phyloP scores from a whole-genome alignment of 2,888 invertebrate genomes.

The Drosophila neotestacea region DNA sequence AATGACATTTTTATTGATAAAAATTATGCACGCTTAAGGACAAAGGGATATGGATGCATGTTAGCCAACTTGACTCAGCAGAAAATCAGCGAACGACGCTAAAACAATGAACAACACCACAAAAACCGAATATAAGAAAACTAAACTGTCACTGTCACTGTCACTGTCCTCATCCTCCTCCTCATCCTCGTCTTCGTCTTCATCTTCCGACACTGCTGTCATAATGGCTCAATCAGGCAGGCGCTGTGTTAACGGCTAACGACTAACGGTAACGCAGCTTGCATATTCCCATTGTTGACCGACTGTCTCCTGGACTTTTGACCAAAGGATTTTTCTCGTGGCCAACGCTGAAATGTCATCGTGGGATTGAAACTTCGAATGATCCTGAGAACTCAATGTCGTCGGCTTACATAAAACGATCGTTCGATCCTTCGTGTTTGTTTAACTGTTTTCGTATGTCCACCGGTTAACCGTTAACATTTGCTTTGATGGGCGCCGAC shows the following conservation, averaged over 20 bases:
- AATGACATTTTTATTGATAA: conserved; percentile 72
- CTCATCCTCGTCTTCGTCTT: conserved; percentile 9
- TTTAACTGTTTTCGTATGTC: conserved; percentile 49
- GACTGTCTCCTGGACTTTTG: conserved; percentile 47
- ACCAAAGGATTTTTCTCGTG: conserved; percentile 48
- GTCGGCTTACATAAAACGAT: conserved; percentile 67
- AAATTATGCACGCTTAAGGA: conserved; percentile 74
- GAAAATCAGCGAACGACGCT: conserved; percentile 50
- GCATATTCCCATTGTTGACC: conserved; percentile 55
- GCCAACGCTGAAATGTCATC: conserved; percentile 58
- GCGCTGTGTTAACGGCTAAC: conserved; percentile 44
- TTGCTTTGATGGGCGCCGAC: conserved; percentile 53
- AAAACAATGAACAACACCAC: conserved; percentile 49
- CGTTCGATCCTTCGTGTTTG: conserved; percentile 45
- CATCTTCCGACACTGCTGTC: conserved; percentile 49
- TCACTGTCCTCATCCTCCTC: conserved; percentile 6
- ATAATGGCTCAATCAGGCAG: conserved; percentile 75
- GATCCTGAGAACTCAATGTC: conserved; percentile 12
- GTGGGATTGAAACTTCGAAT: conserved; percentile 29
- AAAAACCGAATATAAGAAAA: conserved; percentile 9
- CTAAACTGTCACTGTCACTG: conserved; percentile 32
- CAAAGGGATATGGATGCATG: conserved; percentile 54
- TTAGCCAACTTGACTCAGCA: conserved; percentile 79
- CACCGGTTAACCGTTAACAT: conserved; percentile 34
- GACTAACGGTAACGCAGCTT: conserved; percentile 40